Evolutionary conservation across 2,113 vertebrate genomes (phyloP).

Genomic region (Leucoraja erinaceus): DNA sequence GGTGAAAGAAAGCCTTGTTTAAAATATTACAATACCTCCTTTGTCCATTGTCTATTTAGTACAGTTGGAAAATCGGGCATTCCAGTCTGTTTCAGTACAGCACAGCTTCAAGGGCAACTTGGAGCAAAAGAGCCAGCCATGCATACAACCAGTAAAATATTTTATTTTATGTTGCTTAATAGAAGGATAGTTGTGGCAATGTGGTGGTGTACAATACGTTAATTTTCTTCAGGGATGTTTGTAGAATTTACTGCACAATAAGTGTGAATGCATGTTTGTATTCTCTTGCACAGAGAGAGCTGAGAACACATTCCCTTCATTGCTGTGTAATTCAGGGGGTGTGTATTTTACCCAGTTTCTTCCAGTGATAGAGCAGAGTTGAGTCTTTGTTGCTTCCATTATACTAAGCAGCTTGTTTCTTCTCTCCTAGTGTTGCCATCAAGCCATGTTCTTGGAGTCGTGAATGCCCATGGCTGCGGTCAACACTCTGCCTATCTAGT

Average conservation of each 20-base stretch:
- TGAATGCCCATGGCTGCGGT: constrained; percentile 90
- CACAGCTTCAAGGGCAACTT: neutral
- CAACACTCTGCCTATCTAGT: constrained; percentile 72
- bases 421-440: constrained; percentile 59
- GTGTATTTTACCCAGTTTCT: no score
- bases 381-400: neutral
- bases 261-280: neutral
- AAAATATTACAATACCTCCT: neutral
- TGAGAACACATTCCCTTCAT: neutral
- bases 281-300: neutral
- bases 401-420: constrained; percentile 8
- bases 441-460: constrained; percentile 44
- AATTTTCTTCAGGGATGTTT: neutral
- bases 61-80: neutral
- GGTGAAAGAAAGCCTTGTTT: neutral
- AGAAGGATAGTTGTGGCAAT: neutral
- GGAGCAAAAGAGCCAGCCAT: neutral
- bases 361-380: no score
- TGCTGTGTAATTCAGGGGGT: neutral
- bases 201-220: neutral
- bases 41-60: no score
- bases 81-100: neutral
- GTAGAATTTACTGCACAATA: neutral
- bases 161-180: neutral
- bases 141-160: neutral